phyloP scores from a whole-genome alignment of 2,797 vertebrate genomes.

The Pogonophryne albipinna region DNA sequence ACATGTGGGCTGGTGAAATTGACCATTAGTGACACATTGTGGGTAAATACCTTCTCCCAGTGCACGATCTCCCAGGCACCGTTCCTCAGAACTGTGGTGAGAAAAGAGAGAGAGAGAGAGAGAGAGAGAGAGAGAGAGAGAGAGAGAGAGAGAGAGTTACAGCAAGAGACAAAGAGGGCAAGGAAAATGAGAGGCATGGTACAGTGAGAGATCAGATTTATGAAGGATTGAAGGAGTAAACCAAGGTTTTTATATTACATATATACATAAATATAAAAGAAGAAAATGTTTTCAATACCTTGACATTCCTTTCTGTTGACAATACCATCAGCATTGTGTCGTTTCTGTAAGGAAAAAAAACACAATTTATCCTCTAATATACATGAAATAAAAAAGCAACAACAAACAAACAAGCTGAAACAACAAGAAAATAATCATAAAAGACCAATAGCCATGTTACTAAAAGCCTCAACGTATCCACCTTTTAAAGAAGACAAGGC shows the following conservation, averaged over 20 bases:
- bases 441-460: neutral
- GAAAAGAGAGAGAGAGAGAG: constrained; percentile 35
- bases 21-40: constrained; percentile 7
- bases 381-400: neutral
- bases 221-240: neutral
- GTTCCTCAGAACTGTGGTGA: constrained; percentile 91
- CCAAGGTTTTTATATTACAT: neutral
- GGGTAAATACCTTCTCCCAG: constrained; percentile 96
- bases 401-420: neutral
- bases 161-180: neutral
- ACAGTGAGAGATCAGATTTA: neutral
- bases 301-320: constrained; percentile 99
- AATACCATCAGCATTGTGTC: constrained; percentile 95
- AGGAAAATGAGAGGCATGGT: neutral
- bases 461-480: neutral
- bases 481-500: constrained; percentile 2
- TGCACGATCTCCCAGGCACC: constrained; percentile 99
- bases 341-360: constrained; percentile 88
- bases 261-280: neutral
- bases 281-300: constrained; percentile 83
- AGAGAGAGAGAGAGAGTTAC: constrained; percentile 25
- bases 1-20: constrained; percentile 16
- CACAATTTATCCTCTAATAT: neutral
- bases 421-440: neutral
- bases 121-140: constrained; percentile 55